Percentiles rank a stretch among this genome's conserved stretches.
phyloP scores from a whole-genome alignment of 2,888 invertebrate species.

The Ommatoiulus sabulosus region DNA sequence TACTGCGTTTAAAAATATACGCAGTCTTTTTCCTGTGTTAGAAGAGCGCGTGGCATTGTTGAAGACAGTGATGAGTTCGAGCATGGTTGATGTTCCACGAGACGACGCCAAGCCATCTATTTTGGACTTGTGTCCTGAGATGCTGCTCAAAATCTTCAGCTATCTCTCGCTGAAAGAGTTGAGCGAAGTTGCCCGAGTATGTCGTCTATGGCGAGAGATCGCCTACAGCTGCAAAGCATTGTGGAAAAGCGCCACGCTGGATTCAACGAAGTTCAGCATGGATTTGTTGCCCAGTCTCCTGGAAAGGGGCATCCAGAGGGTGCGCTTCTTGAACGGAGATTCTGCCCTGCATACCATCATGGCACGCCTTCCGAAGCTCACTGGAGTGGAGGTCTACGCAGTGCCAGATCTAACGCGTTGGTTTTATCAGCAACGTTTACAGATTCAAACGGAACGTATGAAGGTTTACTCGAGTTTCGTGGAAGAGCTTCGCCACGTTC shows the following conservation, averaged over 20 bases:
- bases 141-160: neutral
- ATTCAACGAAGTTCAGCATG: neutral
- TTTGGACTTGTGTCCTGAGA: constrained; percentile 20
- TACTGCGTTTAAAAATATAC: neutral
- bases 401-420: neutral
- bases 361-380: neutral
- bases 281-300: neutral
- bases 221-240: neutral
- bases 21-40: neutral
- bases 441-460: neutral
- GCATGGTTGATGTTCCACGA: neutral
- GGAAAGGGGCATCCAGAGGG: neutral
- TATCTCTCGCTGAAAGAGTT: neutral
- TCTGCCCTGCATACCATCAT: neutral
- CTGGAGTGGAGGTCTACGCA: neutral
- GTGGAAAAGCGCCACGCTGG: neutral
- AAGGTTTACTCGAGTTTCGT: neutral
- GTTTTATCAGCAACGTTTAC: neutral
- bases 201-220: neutral
- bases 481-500: neutral
- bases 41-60: neutral
- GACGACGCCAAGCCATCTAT: neutral
- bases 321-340: neutral
- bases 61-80: neutral
- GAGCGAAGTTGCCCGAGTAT: neutral